These are phyloP conservation scores for Phylloscopus whistleri DNA, from an alignment of 2,113 vertebrate genomes.

Conservation along the genomic window DNA sequence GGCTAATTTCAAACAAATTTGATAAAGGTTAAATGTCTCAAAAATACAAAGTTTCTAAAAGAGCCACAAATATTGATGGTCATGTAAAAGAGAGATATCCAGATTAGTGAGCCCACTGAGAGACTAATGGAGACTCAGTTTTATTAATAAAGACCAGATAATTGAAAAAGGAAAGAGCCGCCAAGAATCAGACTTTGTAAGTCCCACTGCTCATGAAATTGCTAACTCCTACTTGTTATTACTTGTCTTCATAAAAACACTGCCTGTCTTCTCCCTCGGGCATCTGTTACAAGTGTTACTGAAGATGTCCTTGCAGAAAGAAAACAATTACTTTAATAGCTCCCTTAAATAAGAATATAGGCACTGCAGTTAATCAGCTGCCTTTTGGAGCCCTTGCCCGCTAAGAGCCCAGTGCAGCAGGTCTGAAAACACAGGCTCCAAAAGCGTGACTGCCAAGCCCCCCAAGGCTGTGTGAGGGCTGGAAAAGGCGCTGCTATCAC, in stretches of 20 bases:
- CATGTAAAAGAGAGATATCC: neutral
- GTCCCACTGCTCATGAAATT: neutral
- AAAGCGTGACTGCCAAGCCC: neutral
- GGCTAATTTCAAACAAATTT: neutral
- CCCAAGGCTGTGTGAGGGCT: neutral
- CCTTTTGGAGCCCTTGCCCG: neutral
- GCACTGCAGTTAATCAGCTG: neutral
- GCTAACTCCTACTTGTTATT: conserved; percentile 26
- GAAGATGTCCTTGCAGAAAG: conserved; percentile 9
- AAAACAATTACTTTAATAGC: conserved; percentile 32
- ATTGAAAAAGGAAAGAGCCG: neutral
- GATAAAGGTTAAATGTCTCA: neutral
- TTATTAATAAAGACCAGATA: neutral
- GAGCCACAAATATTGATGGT: neutral
- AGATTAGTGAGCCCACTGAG: neutral
- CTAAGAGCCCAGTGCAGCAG: neutral
- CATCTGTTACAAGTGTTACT: conserved; percentile 3
- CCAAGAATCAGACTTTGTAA: neutral
- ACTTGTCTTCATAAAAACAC: conserved; percentile 1
- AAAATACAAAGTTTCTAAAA: neutral
- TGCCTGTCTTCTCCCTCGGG: neutral
- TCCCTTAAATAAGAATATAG: conserved; percentile 8
- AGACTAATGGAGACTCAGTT: neutral
- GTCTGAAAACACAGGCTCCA: neutral
- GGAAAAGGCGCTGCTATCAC: neutral